Percentiles rank a stretch among this genome's conserved stretches.
Evolutionary conservation across 2,888 invertebrate genomes (phyloP).

Genomic region (Stegophylla sp.): DNA sequence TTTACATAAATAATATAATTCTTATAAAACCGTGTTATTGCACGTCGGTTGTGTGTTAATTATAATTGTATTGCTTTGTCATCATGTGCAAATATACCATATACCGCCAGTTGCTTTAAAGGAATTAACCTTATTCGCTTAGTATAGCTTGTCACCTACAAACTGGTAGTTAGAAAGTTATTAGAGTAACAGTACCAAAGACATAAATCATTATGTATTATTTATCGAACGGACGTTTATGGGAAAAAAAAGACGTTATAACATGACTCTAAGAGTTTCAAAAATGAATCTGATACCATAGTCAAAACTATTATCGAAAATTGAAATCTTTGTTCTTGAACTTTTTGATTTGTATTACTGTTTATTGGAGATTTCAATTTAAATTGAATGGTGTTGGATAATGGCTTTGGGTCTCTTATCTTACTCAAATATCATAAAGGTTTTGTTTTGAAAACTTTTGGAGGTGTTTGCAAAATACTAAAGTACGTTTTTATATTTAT

Average conservation of each 20-base stretch:
- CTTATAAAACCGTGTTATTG: too few species aligned
- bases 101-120: too few species aligned
- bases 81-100: too few species aligned
- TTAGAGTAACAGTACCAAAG: too few species aligned
- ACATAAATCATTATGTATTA: too few species aligned
- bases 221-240: not conserved
- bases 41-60: too few species aligned
- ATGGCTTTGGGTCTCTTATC: conserved; percentile 5
- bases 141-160: too few species aligned
- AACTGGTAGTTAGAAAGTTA: too few species aligned
- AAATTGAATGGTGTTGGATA: conserved; percentile 12
- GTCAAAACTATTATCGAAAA: conserved; percentile 34
- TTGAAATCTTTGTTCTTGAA: conserved; percentile 17
- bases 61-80: too few species aligned
- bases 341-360: conserved; percentile 17
- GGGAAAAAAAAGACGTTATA: not conserved
- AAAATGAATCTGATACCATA: conserved; percentile 4
- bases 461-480: conserved; percentile 11
- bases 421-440: not conserved
- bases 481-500: not conserved
- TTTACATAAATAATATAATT: too few species aligned
- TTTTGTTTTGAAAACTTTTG: conserved; percentile 3
- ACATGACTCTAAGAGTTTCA: not conserved
- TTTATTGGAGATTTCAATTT: conserved; percentile 46
- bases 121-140: too few species aligned